Evolutionary conservation across 1,140 invertebrate species (phyloP), one percentile per base, ranked within the genome.

Genomic region (Drosophila nebulosa): DNA sequence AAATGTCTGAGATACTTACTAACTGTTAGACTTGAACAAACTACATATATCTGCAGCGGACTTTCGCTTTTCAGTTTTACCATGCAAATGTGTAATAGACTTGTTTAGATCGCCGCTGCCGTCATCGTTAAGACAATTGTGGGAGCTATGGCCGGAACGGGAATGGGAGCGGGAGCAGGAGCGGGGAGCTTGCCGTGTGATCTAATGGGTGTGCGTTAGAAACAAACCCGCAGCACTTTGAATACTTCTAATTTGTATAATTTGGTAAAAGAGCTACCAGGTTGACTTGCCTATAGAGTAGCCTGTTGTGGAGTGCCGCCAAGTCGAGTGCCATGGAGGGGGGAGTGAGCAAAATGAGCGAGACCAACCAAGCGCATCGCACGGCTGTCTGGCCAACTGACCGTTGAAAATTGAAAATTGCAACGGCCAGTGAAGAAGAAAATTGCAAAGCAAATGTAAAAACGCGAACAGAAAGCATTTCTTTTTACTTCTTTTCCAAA

Each of bases 371-470:
- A 59, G 81, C 80, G 69, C 55, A 77, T 77, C 81, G 65, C 83
- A 83, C 75, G 68, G 64, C 71, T 69, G 78, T 67, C 69, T 80
- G 78, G 55, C 79, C 89, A 90, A 90, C 89, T 89, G 83, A 88
- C 83, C 89, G 89, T 90, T 70, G 83, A 90, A 84, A 90, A 90
- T 90, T 90, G 88, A 90, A 90, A 90, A 90, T 84, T 70, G 79
- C 83, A 89, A 77, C 83, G 67, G 78, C 79, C 79, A 90, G 57
- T 90, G 88, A 90, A 88, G 88, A 90, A 88, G 88, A 90, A 90
- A 90, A 90, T 90, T 90, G 88, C 80, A 80, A 60, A 59, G 71
- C 59, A 69, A 57, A 51, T 63, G 65, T 14, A 53, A 62, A 70
- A 88, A 86, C 65, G 68, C 78, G 46, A 83, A 69, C 71, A 14